Conservation (phyloP, 1,140 invertebrate species). For the Plodia interpunctella region DNA sequence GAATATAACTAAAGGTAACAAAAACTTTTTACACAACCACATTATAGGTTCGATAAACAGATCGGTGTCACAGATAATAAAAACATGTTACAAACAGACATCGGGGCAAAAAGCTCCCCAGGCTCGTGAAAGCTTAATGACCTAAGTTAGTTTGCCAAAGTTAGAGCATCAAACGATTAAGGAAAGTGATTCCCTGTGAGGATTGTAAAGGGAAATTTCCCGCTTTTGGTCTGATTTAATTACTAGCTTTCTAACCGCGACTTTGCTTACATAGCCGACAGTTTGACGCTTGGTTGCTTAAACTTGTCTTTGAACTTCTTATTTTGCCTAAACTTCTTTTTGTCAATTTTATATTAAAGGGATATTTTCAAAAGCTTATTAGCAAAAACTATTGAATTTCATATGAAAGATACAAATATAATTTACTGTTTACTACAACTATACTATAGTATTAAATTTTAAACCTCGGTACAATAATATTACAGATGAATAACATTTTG, state of each 20-base stretch:
- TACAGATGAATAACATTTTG: too few relatives aligned
- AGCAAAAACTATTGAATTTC: not conserved
- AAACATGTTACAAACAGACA: not conserved
- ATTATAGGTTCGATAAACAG: not conserved
- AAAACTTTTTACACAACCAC: not conserved
- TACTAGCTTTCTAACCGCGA: not conserved
- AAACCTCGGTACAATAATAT: too few relatives aligned
- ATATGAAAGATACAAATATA: too few relatives aligned
- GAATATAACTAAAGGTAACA: too few relatives aligned
- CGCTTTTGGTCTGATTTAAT: conserved; percentile 1
- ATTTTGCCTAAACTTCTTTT: too few relatives aligned
- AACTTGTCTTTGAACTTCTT: too few relatives aligned
- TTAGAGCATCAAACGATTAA: conserved; percentile 12
- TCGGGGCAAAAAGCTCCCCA: conserved; percentile 3
- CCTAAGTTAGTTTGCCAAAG: conserved; percentile 11
- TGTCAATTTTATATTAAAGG: too few relatives aligned
- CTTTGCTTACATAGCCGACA: not conserved
- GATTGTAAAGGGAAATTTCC: conserved; percentile 3
- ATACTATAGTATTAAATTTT: too few relatives aligned
- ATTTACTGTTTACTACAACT: too few relatives aligned
- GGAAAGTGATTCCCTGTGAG: conserved; percentile 8
- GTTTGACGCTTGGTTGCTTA: not conserved
- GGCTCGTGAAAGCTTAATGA: conserved; percentile 12
- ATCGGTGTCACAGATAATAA: conserved; percentile 1
- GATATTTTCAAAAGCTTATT: too few relatives aligned